A percentile compares a stretch with the other conserved stretches of the same genome.
These are phyloP conservation scores for Diacarnus erythraeanus DNA, from an alignment of 37 sponge, comb jelly and placozoan species.

Conservation along the genomic window DNA sequence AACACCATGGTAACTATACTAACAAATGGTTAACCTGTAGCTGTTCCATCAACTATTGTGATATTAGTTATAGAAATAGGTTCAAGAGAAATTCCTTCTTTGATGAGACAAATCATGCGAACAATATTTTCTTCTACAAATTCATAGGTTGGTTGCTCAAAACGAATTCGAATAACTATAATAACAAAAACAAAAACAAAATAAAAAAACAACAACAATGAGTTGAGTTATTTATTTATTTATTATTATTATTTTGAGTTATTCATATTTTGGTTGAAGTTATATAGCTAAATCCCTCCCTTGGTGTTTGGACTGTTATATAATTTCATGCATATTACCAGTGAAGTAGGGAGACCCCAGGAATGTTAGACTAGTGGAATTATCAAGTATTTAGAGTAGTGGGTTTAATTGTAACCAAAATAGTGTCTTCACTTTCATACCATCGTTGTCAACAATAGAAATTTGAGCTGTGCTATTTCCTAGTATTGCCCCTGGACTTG, in stretches of 20 bases:
- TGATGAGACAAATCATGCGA: conserved; percentile 24
- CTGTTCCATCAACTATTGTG: background rate
- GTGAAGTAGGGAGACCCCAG: too few relatives aligned
- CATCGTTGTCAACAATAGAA: conserved; percentile 21
- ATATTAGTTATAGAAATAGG: background rate
- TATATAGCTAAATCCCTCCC: too few relatives aligned
- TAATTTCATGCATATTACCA: too few relatives aligned
- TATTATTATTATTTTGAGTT: background rate
- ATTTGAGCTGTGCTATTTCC: background rate
- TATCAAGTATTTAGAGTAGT: too few relatives aligned
- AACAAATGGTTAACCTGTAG: conserved; percentile 2
- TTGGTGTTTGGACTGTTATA: too few relatives aligned
- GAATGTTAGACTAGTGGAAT: too few relatives aligned
- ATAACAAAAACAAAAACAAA: background rate
- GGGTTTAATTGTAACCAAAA: too few relatives aligned
- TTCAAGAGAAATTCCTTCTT: conserved; percentile 8
- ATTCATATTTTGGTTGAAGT: too few relatives aligned
- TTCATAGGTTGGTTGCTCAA: conserved; percentile 6
- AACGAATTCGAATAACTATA: conserved; percentile 14
- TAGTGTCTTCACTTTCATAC: conserved; percentile 7
- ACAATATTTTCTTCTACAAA: background rate
- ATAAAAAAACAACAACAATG: background rate
- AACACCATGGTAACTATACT: too few relatives aligned
- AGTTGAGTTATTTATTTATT: background rate
- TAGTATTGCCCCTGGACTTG: background rate